Conservation (phyloP, 23 tunicate species). For the Ciona savignyi region DNA sequence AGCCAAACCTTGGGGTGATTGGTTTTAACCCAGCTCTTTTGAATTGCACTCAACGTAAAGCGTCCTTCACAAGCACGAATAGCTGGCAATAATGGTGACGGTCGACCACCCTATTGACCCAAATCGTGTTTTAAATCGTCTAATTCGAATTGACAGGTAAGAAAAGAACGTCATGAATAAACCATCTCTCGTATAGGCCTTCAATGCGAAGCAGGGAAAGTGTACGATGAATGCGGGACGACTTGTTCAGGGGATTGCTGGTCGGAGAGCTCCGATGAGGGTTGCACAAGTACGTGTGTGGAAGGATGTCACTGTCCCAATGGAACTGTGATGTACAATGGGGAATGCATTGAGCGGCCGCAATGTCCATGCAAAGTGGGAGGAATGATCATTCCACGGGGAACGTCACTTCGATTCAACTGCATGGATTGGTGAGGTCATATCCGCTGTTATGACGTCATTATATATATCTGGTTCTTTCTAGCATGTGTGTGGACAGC, state of each 20-base stretch:
- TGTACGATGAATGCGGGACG: conserved; percentile 81
- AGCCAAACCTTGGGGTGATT: no score
- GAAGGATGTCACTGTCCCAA: conserved; percentile 93
- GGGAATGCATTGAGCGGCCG: conserved; percentile 63
- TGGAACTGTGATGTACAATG: conserved; percentile 78
- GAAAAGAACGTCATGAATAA: no score
- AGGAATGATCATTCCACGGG: conserved; percentile 26
- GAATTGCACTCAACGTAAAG: no score
- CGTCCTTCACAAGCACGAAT: no score
- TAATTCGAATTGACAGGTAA: no score
- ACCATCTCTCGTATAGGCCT: no score
- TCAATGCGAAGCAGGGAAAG: conserved; percentile 83
- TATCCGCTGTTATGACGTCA: no score
- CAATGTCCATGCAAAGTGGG: conserved; percentile 86
- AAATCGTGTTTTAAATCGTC: no score
- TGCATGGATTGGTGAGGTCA: conserved; percentile 75
- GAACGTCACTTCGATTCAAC: conserved; percentile 20
- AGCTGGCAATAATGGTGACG: no score
- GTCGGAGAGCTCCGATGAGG: conserved; percentile 43
- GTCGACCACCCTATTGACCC: no score
- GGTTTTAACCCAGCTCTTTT: no score
- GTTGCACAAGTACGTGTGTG: conserved; percentile 56
- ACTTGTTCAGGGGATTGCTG: conserved; percentile 57
- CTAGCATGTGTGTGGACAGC: conserved; percentile 38
- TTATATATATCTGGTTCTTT: no score